Base-by-base conservation (phyloP, 2,888 invertebrate species). In the Cosmorhoe ocellata region DNA sequence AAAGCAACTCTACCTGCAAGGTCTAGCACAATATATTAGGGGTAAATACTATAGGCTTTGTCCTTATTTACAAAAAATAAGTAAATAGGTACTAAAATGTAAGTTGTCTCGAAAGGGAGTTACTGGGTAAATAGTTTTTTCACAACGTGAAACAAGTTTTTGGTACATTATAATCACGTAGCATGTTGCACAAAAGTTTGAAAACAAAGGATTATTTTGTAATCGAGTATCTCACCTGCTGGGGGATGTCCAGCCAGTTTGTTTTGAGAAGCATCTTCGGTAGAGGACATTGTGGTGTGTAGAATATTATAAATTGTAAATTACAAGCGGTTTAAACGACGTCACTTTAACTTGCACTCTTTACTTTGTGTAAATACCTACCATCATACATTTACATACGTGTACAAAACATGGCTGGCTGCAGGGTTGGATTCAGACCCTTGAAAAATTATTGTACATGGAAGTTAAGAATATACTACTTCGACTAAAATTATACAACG, bases 201-300 rank as follows among this genome's bases (percentile, higher is more conserved):
- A 24, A 42, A 43, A 49, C 36, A 49, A 49, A 41, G 41, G 26
- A 24, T 32, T n/a, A n/a, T n/a, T 27, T 2, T 5, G 11, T 9
- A 5, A n/a, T n/a, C 14, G 11, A n/a, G 26, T 38, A 32, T 44
- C 91, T 58, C 91, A 97, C 97, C 95, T 91, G 97, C 97, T 69
- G 97, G 97, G 62, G 96, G 96, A 84, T 97, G 97, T 49, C 97
- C 97, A 59, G 93, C 97, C 28, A 53, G 44, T 76, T 96, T 95
- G 30, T 96, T 91, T 80, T 95, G 94, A 48, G 92, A 79, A 61
- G 94, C 94, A 69, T 94, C 92, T 69, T 89, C 89, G 26, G 80
- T 67, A 7, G 89, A 82, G 60, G 89, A 89, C 89, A 90, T 89
- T 55, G 36, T 79, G 64, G 27, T 42, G 38, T 31, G 50, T 51